Evolutionary conservation across 2,888 invertebrate genomes (phyloP).

Genomic region (Drosophila mettleri): DNA sequence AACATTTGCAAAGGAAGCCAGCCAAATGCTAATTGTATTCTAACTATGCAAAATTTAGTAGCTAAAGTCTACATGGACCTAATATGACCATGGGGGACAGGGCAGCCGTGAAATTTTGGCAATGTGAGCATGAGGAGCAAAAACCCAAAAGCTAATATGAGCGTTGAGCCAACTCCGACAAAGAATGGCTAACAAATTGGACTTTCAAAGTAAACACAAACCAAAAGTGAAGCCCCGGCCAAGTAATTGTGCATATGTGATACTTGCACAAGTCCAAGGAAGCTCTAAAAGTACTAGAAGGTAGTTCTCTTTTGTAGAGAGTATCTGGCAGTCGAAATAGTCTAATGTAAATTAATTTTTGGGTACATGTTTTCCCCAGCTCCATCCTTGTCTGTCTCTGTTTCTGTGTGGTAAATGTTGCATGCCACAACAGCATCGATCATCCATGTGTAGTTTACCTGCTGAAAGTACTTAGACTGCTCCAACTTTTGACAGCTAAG

Average conservation of each 20-base stretch:
- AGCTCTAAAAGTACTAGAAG: background rate
- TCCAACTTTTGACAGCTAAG: constrained; percentile 20
- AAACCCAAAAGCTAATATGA: background rate
- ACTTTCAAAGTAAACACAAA: background rate
- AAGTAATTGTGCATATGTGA: too few relatives aligned
- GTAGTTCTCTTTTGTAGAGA: background rate
- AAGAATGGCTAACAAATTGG: background rate
- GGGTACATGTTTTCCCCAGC: background rate
- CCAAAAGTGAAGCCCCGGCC: background rate
- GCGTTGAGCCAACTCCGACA: background rate
- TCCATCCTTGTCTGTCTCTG: too few relatives aligned
- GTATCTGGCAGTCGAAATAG: background rate
- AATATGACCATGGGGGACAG: constrained; percentile 4
- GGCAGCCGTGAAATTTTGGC: background rate
- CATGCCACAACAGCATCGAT: constrained; percentile 30
- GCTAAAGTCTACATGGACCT: background rate
- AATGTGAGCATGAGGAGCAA: background rate
- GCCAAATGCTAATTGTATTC: constrained; percentile 4
- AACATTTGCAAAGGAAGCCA: constrained; percentile 7
- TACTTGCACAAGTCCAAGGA: too few relatives aligned
- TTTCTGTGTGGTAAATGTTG: background rate
- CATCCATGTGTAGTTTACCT: constrained; percentile 15
- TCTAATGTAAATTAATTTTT: background rate
- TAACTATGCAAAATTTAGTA: constrained; percentile 1
- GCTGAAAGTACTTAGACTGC: constrained; percentile 10